A percentile compares a stretch with the other conserved stretches of the same genome.
Evolutionary conservation across 2,797 vertebrate genomes (phyloP).

Genomic region (Muraenolepis orangiensis): DNA sequence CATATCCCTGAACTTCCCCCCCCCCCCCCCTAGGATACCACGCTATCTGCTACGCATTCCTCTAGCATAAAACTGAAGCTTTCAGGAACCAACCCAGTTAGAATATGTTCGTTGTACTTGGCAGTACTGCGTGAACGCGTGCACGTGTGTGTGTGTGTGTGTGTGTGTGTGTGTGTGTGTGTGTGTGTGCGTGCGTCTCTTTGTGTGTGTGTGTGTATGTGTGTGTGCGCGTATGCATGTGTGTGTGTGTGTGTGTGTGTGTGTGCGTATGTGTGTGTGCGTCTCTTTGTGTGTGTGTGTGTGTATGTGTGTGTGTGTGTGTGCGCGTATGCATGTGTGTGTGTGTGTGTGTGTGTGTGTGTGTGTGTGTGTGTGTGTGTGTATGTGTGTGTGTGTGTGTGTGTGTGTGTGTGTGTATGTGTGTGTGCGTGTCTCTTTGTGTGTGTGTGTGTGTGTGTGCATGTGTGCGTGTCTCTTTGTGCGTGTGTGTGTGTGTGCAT

Average conservation of each 20-base stretch:
- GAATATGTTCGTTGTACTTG: constrained; percentile 23
- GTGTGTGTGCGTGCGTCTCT: constrained; percentile 14
- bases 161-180: constrained; percentile 7
- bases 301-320: constrained; percentile 6
- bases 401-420: constrained; percentile 5
- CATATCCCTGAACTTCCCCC: constrained; percentile 4
- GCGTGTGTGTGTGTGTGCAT: constrained; percentile 3
- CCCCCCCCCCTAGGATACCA: not conserved
- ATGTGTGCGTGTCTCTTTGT: constrained; percentile 6
- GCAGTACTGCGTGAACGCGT: constrained; percentile 14
- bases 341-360: constrained; percentile 11
- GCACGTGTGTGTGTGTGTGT: constrained; percentile 4
- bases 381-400: constrained; percentile 6
- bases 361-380: constrained; percentile 6
- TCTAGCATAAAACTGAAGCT: constrained; percentile 33
- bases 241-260: constrained; percentile 7
- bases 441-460: constrained; percentile 6
- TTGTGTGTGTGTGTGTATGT: constrained; percentile 4
- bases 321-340: constrained; percentile 3
- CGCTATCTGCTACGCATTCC: constrained; percentile 27
- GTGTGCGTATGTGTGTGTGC: constrained; percentile 6
- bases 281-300: constrained; percentile 13
- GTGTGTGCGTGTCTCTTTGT: constrained; percentile 13
- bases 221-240: constrained; percentile 3
- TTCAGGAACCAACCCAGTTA: constrained; percentile 47